Evolutionary conservation across 1,140 invertebrate genomes (phyloP).

Genomic region (Ceratina japonica): DNA sequence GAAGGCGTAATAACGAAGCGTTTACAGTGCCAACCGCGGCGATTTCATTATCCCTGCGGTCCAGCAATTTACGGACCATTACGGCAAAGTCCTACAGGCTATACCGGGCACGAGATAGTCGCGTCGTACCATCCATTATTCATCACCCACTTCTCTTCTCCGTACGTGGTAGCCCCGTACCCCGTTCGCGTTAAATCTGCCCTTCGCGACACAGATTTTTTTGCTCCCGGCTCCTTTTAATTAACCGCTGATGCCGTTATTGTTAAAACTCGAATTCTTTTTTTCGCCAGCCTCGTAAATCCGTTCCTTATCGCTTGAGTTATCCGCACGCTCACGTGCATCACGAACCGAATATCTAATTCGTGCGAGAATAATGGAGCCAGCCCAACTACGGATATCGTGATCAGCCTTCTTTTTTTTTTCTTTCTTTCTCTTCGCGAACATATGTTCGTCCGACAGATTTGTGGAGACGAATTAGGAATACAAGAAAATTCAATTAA

Average conservation of each 20-base stretch:
- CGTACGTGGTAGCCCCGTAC: slow-evolving; percentile 43
- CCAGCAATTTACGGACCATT: slow-evolving; percentile 76
- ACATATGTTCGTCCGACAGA: not conserved
- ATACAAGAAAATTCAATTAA: slow-evolving; percentile 29
- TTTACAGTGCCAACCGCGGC: slow-evolving; percentile 65
- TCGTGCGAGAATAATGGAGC: not conserved
- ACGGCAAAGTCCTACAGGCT: slow-evolving; percentile 71
- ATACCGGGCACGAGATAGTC: slow-evolving; percentile 66
- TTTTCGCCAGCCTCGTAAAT: not conserved
- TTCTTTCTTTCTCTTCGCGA: no score
- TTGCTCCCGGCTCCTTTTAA: slow-evolving; percentile 34
- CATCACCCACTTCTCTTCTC: slow-evolving; percentile 71
- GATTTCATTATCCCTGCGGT: slow-evolving; percentile 74
- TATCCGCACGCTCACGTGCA: not conserved
- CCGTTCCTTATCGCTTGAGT: not conserved
- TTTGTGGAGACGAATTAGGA: not conserved
- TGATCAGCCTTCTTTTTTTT: not conserved
- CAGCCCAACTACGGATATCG: not conserved
- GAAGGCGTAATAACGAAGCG: slow-evolving; percentile 71
- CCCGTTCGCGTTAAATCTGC: slow-evolving; percentile 51
- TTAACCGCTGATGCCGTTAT: slow-evolving; percentile 39
- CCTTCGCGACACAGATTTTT: slow-evolving; percentile 49
- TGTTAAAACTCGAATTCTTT: not conserved
- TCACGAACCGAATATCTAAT: slow-evolving; percentile 27
- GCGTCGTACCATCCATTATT: slow-evolving; percentile 77